Evolutionary conservation across 2,888 invertebrate genomes (phyloP).

Genomic region (Myathropa florea): DNA sequence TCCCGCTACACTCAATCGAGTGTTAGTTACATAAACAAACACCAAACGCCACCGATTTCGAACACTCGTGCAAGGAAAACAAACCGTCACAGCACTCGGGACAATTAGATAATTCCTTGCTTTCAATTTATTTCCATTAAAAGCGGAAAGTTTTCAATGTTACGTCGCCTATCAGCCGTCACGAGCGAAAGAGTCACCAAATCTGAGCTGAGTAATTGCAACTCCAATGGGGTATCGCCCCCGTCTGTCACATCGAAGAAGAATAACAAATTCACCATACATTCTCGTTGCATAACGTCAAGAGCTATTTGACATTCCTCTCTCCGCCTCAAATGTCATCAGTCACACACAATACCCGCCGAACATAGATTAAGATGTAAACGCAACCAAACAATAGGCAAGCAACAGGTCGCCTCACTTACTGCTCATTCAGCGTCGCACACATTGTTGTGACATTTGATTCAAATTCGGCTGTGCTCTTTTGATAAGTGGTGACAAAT

Average conservation of each 20-base stretch:
- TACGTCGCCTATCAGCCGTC: background rate
- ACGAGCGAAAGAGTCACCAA: background rate
- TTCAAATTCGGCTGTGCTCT: background rate
- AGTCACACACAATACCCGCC: background rate
- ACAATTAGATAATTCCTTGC: constrained; percentile 34
- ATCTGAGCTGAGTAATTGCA: background rate
- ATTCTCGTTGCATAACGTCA: constrained; percentile 1
- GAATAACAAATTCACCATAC: constrained; percentile 25
- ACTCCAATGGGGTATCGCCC: background rate
- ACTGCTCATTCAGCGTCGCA: background rate
- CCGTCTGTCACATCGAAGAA: background rate
- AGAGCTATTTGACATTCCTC: constrained; percentile 26
- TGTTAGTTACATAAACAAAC: constrained; percentile 13
- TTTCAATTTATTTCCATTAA: constrained; percentile 18
- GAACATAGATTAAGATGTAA: constrained; percentile 10
- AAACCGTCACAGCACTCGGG: background rate
- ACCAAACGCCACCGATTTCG: background rate
- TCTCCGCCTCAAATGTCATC: constrained; percentile 8
- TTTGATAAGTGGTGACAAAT: constrained; percentile 27
- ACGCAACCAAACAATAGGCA: background rate
- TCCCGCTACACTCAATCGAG: background rate
- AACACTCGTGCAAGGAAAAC: background rate
- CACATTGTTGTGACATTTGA: background rate
- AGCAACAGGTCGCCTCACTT: background rate
- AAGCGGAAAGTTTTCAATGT: constrained; percentile 35